Base-by-base conservation (phyloP, 1,140 invertebrate genomes). In the Drosophila arizonae region DNA sequence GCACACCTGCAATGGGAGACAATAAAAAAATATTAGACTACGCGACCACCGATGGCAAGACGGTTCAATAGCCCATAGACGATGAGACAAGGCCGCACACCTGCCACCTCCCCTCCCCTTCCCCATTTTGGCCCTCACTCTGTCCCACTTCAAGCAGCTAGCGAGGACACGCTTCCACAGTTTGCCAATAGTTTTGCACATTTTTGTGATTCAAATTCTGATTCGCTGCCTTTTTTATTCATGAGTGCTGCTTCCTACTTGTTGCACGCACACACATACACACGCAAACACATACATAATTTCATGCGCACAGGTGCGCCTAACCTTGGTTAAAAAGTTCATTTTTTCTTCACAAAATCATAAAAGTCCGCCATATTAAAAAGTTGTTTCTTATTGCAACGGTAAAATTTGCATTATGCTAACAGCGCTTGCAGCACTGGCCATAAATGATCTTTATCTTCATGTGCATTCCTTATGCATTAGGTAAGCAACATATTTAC, bases 161-260 rank as follows among this genome's bases (percentile, higher is more conserved):
- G 36, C 52, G 36, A 52, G 60, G 43, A 71, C 52, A 74, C 17
- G 33, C 26, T 33, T 3, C 15, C 39, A 76, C 73, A 72, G 72
- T 76, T 76, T 72, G 71, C 79, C 82, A 87, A 79, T 88, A 88
- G 85, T 87, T 87, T 80, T 69, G 76, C 85, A 75, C 80, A 88
- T 79, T 87, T 86, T 77, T 82, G 72, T 77, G 61, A 70, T 70
- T 69, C 57, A 54, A 60, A 65, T 76, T 79, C 64, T 43, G 17
- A 30, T 56, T 56, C 60, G 28, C 11, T 28, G 64, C 58, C 60
- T 66, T 66, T 43, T 58, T 86, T 88, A 86, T 86, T 81, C 82
- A 87, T 87, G 79, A 79, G 60, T 82, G 72, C 72, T 73, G 82
- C 71, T 74, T 84, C 48, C 82, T 79, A 87, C 82, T 87, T 87